These are phyloP conservation scores for Ptychodera flava DNA, from an alignment of 35 echinoderm and acorn worm species.

Conservation along the genomic window DNA sequence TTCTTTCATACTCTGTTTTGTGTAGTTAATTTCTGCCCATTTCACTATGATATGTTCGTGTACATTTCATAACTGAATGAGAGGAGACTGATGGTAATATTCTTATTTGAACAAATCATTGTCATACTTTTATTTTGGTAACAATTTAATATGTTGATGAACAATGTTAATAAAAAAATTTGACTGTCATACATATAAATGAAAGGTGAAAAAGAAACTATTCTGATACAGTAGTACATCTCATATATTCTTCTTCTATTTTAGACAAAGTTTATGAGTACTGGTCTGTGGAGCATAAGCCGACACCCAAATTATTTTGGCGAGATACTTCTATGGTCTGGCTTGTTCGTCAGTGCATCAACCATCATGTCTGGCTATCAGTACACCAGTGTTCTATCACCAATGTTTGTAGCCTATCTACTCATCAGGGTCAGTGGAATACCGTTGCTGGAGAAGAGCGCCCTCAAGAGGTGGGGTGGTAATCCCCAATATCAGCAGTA, in stretches of 20 bases:
- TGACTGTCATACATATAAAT: too few relatives aligned
- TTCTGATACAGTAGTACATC: too few relatives aligned
- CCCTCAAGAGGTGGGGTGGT: slow-evolving; percentile 71
- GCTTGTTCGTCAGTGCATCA: slow-evolving; percentile 73
- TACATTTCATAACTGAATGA: too few relatives aligned
- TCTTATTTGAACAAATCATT: not conserved
- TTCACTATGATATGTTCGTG: too few relatives aligned
- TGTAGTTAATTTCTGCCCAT: too few relatives aligned
- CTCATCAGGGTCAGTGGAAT: slow-evolving; percentile 72
- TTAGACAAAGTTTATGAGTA: slow-evolving; percentile 88
- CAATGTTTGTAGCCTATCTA: slow-evolving; percentile 75
- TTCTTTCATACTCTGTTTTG: too few relatives aligned
- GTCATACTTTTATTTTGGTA: not conserved
- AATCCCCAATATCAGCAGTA: slow-evolving; percentile 58
- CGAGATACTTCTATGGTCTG: slow-evolving; percentile 80
- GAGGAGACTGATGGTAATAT: not conserved
- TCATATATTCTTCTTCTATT: too few relatives aligned
- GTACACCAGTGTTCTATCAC: slow-evolving; percentile 66
- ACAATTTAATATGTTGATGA: too few relatives aligned
- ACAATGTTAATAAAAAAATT: too few relatives aligned
- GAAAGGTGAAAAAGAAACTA: too few relatives aligned
- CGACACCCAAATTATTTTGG: slow-evolving; percentile 96
- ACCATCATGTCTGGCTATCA: slow-evolving; percentile 72
- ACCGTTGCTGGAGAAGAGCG: slow-evolving; percentile 67
- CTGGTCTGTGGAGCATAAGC: slow-evolving; percentile 85